Evolutionary conservation across 2,888 invertebrate species (phyloP).

Genomic region (Lymantria dispar): DNA sequence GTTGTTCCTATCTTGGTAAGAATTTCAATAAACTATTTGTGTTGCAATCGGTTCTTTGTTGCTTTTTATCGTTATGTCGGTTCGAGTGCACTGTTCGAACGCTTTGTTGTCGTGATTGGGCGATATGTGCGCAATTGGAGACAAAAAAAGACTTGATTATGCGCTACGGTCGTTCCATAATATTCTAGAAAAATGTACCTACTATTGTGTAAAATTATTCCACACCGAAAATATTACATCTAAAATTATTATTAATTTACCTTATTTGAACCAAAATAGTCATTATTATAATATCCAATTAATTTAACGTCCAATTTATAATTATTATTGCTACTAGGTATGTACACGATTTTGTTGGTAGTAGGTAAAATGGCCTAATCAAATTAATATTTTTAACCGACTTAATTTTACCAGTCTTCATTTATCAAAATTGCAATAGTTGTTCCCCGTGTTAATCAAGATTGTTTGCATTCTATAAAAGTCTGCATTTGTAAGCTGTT

Average conservation of each 20-base stretch:
- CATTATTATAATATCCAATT: not conserved
- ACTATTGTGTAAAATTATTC: constrained; percentile 4
- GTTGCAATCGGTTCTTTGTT: constrained; percentile 53
- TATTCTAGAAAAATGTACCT: constrained; percentile 32
- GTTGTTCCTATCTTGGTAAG: constrained; percentile 62
- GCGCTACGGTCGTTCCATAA: constrained; percentile 16
- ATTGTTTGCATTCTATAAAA: too few species aligned
- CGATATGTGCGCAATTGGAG: constrained; percentile 42
- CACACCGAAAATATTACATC: not conserved
- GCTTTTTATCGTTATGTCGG: constrained; percentile 42
- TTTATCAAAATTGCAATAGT: too few species aligned
- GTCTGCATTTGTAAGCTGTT: too few species aligned
- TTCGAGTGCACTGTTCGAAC: constrained; percentile 23
- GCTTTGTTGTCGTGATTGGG: constrained; percentile 40
- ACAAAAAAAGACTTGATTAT: constrained; percentile 34
- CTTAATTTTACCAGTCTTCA: too few species aligned
- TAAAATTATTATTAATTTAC: not conserved
- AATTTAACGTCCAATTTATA: too few species aligned
- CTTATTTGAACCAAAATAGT: not conserved
- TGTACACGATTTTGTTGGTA: too few species aligned
- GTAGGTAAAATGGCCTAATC: too few species aligned
- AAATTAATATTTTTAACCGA: too few species aligned
- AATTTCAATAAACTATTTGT: constrained; percentile 33
- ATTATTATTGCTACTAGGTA: too few species aligned
- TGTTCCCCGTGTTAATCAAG: too few species aligned